Percentiles rank a stretch among this genome's conserved stretches.
Evolutionary conservation across 2,888 invertebrate species (phyloP).

Genomic region (Anodontia alba): DNA sequence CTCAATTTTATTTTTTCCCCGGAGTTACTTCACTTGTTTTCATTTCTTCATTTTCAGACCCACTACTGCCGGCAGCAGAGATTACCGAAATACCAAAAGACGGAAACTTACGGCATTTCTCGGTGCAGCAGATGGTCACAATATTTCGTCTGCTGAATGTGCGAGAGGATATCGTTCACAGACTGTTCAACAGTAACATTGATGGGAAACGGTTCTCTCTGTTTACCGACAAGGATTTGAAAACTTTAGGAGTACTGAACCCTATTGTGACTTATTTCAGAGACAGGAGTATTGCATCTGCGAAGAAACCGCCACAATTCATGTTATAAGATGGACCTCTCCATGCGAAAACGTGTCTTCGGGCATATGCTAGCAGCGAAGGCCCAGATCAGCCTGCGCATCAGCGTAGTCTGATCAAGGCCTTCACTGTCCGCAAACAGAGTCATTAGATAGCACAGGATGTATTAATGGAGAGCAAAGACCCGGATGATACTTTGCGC

Average conservation of each 20-base stretch:
- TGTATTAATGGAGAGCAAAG: too few relatives aligned
- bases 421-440: too few relatives aligned
- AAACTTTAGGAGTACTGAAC: slow-evolving; percentile 69
- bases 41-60: slow-evolving; percentile 44
- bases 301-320: slow-evolving; percentile 36
- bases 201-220: slow-evolving; percentile 79
- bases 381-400: too few relatives aligned
- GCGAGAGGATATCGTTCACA: slow-evolving; percentile 65
- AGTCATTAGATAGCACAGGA: too few relatives aligned
- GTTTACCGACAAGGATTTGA: slow-evolving; percentile 77
- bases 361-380: too few relatives aligned
- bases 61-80: slow-evolving; percentile 41
- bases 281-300: slow-evolving; percentile 52
- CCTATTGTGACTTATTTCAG: slow-evolving; percentile 72
- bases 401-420: too few relatives aligned
- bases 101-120: slow-evolving; percentile 76
- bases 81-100: slow-evolving; percentile 72
- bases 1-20: too few relatives aligned
- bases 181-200: slow-evolving; percentile 67
- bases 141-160: slow-evolving; percentile 74
- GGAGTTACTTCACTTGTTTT: too few relatives aligned
- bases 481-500: too few relatives aligned
- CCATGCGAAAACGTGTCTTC: too few relatives aligned
- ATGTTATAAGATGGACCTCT: slow-evolving; percentile 55
- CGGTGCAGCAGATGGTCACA: slow-evolving; percentile 74